Percentiles rank a stretch among this genome's conserved stretches.
phyloP scores from a whole-genome alignment of 2,797 vertebrate genomes.

The Helostoma temminkii region DNA sequence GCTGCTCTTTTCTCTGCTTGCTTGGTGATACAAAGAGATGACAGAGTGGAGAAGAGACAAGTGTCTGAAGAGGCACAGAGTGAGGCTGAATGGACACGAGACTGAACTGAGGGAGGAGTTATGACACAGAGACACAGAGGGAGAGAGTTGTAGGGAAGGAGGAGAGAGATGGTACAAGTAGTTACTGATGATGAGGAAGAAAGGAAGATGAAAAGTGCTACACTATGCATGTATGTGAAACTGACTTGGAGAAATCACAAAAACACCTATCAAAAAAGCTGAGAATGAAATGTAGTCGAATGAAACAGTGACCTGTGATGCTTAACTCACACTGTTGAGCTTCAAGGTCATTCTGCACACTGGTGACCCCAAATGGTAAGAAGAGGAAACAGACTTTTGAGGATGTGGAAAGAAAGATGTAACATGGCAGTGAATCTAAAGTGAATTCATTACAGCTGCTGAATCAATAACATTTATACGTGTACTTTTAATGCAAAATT shows the following conservation, averaged over 20 bases:
- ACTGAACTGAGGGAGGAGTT: constrained; percentile 67
- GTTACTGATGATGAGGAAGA: constrained; percentile 17
- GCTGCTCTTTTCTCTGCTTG: constrained; percentile 14
- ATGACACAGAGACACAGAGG: constrained; percentile 17
- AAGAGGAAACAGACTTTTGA: too few relatives aligned
- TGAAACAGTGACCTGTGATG: neutral
- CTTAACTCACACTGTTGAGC: neutral
- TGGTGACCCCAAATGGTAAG: neutral
- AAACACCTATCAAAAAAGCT: neutral
- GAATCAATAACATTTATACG: too few relatives aligned
- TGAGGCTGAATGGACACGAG: constrained; percentile 45
- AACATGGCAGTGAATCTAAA: too few relatives aligned
- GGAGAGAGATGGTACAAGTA: constrained; percentile 11
- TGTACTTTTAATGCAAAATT: too few relatives aligned
- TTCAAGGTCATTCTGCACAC: neutral
- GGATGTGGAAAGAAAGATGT: too few relatives aligned
- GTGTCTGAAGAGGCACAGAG: constrained; percentile 42
- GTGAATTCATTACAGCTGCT: too few relatives aligned
- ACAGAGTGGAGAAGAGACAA: constrained; percentile 44
- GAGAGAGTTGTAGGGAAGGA: constrained; percentile 36
- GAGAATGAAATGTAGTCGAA: neutral
- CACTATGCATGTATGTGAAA: neutral
- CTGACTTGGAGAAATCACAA: neutral
- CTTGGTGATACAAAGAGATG: constrained; percentile 19
- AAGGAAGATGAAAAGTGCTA: neutral